These are phyloP conservation scores for Brachyhypopomus gauderio DNA, from an alignment of 2,113 vertebrate species.

Conservation along the genomic window DNA sequence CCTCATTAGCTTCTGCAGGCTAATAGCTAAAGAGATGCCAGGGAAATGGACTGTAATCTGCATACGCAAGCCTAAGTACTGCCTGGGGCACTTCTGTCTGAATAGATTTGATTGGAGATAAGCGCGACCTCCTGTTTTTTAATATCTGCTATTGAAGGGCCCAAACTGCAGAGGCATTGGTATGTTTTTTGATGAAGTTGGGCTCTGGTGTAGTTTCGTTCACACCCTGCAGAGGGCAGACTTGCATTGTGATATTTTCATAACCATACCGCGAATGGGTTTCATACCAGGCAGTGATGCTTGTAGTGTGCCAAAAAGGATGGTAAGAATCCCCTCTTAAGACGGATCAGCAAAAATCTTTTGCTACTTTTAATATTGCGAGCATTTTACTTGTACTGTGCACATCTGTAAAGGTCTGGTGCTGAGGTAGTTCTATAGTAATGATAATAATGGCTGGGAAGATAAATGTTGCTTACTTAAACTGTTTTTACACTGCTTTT, in stretches of 20 bases:
- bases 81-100: constrained; percentile 52
- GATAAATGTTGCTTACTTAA: background rate
- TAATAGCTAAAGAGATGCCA: constrained; percentile 56
- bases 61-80: constrained; percentile 45
- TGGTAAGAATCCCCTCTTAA: background rate
- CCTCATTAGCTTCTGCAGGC: constrained; percentile 58
- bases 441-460: background rate
- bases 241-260: constrained; percentile 55
- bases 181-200: constrained; percentile 6
- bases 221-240: constrained; percentile 67
- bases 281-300: background rate
- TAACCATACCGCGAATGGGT: too few relatives aligned
- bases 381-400: background rate
- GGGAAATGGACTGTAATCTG: constrained; percentile 54
- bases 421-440: background rate
- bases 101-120: constrained; percentile 46
- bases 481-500: too few relatives aligned
- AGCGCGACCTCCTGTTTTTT: constrained; percentile 17
- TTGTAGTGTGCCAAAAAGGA: background rate
- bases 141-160: constrained; percentile 43
- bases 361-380: too few relatives aligned
- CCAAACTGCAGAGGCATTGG: constrained; percentile 1
- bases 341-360: background rate
- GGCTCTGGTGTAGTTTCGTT: constrained; percentile 37
- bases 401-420: too few relatives aligned